These are phyloP conservation scores for Microcebus tavaratra DNA, from an alignment of 2,113 vertebrate genomes.

Conservation along the genomic window DNA sequence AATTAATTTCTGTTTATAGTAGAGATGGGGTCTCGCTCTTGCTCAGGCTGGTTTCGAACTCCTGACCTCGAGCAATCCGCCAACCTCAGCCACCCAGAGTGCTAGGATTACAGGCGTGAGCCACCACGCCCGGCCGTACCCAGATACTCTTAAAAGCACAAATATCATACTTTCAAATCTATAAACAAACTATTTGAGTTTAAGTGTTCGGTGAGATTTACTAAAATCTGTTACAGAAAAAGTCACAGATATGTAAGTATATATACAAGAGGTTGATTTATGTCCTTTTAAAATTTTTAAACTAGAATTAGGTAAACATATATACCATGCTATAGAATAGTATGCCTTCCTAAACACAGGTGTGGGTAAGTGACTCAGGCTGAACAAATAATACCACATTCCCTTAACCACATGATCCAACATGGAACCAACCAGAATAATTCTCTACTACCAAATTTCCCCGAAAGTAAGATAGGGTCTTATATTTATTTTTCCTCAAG, in stretches of 20 bases:
- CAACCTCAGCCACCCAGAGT: no score
- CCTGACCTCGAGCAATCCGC: no score
- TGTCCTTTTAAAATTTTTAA: not conserved
- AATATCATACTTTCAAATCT: not conserved
- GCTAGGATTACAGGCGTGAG: no score
- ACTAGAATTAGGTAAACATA: no score
- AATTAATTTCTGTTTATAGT: no score
- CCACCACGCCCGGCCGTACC: not conserved
- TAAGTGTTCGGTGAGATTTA: not conserved
- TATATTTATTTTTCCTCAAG: no score
- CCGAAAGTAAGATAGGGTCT: no score
- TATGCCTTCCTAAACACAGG: not conserved
- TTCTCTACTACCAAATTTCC: not conserved
- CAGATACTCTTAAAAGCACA: conserved; percentile 10
- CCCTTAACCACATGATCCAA: not conserved
- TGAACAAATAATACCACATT: not conserved
- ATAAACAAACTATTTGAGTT: not conserved
- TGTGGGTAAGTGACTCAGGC: not conserved
- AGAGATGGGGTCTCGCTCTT: no score
- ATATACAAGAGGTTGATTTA: not conserved
- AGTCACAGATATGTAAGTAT: not conserved
- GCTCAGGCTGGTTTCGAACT: no score
- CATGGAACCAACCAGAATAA: not conserved
- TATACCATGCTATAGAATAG: not conserved
- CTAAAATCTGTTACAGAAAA: not conserved